A percentile compares a stretch with the other conserved stretches of the same genome.
phyloP scores from a whole-genome alignment of 23 tunicate genomes.

The Trididemnum miniatum region DNA sequence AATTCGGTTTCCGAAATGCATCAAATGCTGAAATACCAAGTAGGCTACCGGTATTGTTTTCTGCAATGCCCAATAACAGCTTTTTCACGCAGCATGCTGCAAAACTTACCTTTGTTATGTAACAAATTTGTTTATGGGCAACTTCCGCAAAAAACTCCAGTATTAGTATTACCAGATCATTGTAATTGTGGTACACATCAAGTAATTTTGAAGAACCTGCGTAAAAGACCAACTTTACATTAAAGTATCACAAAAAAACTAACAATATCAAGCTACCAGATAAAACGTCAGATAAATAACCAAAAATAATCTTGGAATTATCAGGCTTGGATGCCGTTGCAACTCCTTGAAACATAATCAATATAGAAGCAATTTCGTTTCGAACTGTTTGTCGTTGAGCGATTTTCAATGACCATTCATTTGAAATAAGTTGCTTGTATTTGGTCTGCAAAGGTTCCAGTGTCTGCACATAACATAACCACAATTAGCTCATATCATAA shows the following conservation, averaged over 20 bases:
- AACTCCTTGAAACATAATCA: conserved; percentile 62
- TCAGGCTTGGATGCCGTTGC: conserved; percentile 51
- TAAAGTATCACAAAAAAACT: background rate
- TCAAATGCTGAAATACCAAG: no score
- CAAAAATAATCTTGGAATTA: conserved; percentile 44
- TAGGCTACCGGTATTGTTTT: background rate
- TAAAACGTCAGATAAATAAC: conserved; percentile 44
- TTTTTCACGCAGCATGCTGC: background rate
- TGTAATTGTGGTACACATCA: conserved; percentile 41
- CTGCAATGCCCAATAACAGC: background rate
- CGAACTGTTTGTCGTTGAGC: conserved; percentile 6
- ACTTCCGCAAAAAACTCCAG: conserved; percentile 67
- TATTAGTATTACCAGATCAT: conserved; percentile 40
- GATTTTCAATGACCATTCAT: conserved; percentile 25
- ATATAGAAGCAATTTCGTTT: conserved; percentile 32
- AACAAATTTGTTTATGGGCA: conserved; percentile 66
- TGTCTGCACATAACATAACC: conserved; percentile 58
- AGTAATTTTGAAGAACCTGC: no score
- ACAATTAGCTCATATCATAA: no score
- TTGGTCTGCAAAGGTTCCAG: conserved; percentile 44
- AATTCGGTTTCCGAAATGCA: no score
- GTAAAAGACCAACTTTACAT: background rate
- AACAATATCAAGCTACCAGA: conserved; percentile 29
- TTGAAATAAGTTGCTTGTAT: conserved; percentile 42
- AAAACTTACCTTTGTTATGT: conserved; percentile 44